Conservation (phyloP, 2,797 vertebrate species). For the Muraenolepis orangiensis region DNA sequence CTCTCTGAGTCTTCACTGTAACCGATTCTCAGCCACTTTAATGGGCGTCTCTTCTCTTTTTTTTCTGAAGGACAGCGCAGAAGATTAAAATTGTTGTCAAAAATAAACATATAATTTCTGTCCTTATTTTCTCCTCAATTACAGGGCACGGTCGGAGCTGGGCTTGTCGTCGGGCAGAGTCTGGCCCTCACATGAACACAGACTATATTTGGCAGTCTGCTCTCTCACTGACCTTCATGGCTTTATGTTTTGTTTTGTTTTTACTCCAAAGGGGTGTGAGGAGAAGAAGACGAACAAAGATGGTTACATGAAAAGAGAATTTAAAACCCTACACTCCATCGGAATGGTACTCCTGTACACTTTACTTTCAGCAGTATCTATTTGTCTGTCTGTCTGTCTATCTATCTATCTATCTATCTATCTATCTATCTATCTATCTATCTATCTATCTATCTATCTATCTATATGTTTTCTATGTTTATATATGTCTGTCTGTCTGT, state of each 20-base stretch:
- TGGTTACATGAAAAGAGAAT: slow-evolving; percentile 36
- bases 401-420: not conserved
- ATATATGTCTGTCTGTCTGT: not conserved
- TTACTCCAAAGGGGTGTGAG: slow-evolving; percentile 61
- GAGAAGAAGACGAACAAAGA: slow-evolving; percentile 50
- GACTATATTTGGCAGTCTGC: slow-evolving; percentile 82
- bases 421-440: slow-evolving; percentile 8
- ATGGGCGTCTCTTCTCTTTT: slow-evolving; percentile 75
- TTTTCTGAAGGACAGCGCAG: slow-evolving; percentile 80
- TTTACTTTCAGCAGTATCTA: slow-evolving; percentile 7
- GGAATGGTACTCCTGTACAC: slow-evolving; percentile 21
- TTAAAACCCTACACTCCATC: slow-evolving; percentile 43
- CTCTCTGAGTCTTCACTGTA: slow-evolving; percentile 51
- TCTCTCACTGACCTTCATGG: slow-evolving; percentile 77
- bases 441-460: slow-evolving; percentile 6
- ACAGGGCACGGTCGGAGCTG: slow-evolving; percentile 80
- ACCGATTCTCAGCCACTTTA: slow-evolving; percentile 70
- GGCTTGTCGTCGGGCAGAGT: slow-evolving; percentile 80
- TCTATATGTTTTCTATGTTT: no score
- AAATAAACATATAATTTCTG: slow-evolving; percentile 88
- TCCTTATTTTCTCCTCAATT: slow-evolving; percentile 86
- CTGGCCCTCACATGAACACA: slow-evolving; percentile 81
- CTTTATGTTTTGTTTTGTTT: slow-evolving; percentile 57
- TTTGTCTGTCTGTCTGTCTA: not conserved
- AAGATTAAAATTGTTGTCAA: slow-evolving; percentile 86